Conservation (phyloP, 1,140 invertebrate genomes). For the Globodera ellingtonae region DNA sequence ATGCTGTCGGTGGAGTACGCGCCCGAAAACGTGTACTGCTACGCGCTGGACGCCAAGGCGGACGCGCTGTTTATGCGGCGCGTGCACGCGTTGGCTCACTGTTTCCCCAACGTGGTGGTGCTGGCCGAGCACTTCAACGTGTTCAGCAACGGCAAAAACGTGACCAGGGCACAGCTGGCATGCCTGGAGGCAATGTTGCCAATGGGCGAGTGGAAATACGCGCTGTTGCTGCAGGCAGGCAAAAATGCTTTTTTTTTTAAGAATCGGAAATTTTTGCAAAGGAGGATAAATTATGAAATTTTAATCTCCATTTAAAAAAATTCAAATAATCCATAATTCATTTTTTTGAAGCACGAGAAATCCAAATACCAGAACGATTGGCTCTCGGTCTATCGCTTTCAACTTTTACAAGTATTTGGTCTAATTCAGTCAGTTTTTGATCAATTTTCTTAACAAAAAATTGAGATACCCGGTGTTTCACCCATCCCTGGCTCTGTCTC, state of each 20-base stretch:
- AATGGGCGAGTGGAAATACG: constrained; percentile 34
- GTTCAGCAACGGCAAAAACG: constrained; percentile 36
- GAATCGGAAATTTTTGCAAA: background rate
- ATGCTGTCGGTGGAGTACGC: constrained; percentile 43
- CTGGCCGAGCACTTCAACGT: constrained; percentile 28
- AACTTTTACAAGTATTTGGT: too few species aligned
- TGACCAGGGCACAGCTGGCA: constrained; percentile 35
- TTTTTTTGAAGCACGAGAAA: too few species aligned
- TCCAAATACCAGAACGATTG: too few species aligned
- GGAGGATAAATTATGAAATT: too few species aligned
- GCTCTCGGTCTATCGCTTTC: too few species aligned
- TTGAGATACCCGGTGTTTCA: too few species aligned
- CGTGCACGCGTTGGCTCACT: constrained; percentile 25
- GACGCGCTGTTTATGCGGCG: constrained; percentile 36
- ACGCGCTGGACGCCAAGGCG: constrained; percentile 43
- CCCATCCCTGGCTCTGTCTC: too few species aligned
- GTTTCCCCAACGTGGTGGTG: constrained; percentile 46
- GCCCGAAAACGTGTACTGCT: constrained; percentile 49
- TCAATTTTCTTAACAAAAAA: too few species aligned
- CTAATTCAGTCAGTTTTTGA: too few species aligned
- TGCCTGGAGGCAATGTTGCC: constrained; percentile 31
- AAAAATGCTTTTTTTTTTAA: background rate
- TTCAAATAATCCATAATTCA: too few species aligned
- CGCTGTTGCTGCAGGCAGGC: constrained; percentile 33
- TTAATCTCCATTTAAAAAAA: too few species aligned